Percentiles rank a stretch among this genome's conserved stretches.
Evolutionary conservation across 2,113 vertebrate species (phyloP).

Genomic region (Hemicordylus capensis): DNA sequence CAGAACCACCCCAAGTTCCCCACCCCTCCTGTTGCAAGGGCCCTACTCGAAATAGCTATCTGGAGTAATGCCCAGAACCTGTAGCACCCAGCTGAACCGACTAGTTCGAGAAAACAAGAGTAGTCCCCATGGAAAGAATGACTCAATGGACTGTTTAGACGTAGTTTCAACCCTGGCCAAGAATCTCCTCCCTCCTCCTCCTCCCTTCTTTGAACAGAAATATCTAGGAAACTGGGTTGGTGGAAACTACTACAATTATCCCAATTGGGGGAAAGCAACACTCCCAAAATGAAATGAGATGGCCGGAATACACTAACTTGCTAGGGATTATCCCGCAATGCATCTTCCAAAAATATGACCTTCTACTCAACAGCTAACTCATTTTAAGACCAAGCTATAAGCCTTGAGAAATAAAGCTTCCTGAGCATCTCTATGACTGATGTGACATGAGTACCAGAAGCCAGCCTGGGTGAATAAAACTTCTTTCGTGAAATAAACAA

Average conservation of each 20-base stretch:
- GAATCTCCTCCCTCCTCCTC: conserved; percentile 63
- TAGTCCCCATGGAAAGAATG: conserved; percentile 68
- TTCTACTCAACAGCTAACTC: conserved; percentile 67
- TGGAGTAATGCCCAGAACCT: conserved; percentile 51
- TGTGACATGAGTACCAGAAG: not conserved
- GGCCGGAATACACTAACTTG: conserved; percentile 52
- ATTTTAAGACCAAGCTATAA: conserved; percentile 51
- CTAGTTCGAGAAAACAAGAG: conserved; percentile 60
- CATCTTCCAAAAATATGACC: conserved; percentile 68
- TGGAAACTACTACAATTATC: conserved; percentile 68
- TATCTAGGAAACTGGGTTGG: conserved; percentile 65
- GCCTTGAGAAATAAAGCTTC: conserved; percentile 22
- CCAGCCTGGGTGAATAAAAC: not conserved
- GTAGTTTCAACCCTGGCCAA: conserved; percentile 60
- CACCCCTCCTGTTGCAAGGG: not conserved
- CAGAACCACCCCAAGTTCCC: not conserved
- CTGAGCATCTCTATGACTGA: not conserved
- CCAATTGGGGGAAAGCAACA: conserved; percentile 16
- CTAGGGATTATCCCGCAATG: conserved; percentile 54
- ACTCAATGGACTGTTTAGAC: conserved; percentile 71
- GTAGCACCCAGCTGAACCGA: conserved; percentile 48
- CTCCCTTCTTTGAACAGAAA: conserved; percentile 75
- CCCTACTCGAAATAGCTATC: not conserved
- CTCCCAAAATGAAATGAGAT: conserved; percentile 2
- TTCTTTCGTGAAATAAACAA: too few species aligned